A percentile compares a stretch with the other conserved stretches of the same genome.
Evolutionary conservation across 2,797 vertebrate species (phyloP).

Genomic region (Melanotaenia nigrans): DNA sequence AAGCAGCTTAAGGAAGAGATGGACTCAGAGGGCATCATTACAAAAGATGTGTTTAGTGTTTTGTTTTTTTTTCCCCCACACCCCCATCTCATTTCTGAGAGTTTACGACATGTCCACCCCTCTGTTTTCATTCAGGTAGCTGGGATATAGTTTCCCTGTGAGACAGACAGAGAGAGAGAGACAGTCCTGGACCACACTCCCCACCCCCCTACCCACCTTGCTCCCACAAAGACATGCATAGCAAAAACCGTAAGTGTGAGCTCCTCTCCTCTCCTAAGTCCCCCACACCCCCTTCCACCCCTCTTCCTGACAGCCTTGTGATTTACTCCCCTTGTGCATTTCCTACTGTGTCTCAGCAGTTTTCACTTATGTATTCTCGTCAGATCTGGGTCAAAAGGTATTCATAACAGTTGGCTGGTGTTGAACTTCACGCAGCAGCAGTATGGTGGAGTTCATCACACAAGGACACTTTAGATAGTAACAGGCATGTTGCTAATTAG

Average conservation of each 20-base stretch:
- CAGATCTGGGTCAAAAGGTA: constrained; percentile 53
- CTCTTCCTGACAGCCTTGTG: constrained; percentile 24
- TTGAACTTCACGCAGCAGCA: constrained; percentile 34
- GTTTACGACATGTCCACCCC: constrained; percentile 52
- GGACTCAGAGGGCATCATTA: background rate
- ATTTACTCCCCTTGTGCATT: constrained; percentile 33
- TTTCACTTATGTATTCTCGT: constrained; percentile 32
- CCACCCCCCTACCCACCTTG: constrained; percentile 54
- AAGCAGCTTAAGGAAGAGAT: constrained; percentile 2
- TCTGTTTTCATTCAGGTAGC: constrained; percentile 79
- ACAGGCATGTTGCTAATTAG: constrained; percentile 49
- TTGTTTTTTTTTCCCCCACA: too few species aligned
- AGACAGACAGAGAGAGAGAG: constrained; percentile 74
- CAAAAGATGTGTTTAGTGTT: background rate
- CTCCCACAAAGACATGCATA: constrained; percentile 83
- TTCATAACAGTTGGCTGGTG: constrained; percentile 35
- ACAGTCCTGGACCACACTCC: constrained; percentile 72
- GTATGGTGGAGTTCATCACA: constrained; percentile 27
- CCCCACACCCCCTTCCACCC: background rate
- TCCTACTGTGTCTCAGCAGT: constrained; percentile 31
- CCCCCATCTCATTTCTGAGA: constrained; percentile 26
- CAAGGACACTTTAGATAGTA: constrained; percentile 44
- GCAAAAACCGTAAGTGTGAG: constrained; percentile 84
- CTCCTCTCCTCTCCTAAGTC: constrained; percentile 50
- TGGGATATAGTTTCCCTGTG: constrained; percentile 81